Percentiles rank a stretch among this genome's conserved stretches.
These are phyloP conservation scores for Coregonus suidteri DNA, from an alignment of 2,797 vertebrate species.

Conservation along the genomic window DNA sequence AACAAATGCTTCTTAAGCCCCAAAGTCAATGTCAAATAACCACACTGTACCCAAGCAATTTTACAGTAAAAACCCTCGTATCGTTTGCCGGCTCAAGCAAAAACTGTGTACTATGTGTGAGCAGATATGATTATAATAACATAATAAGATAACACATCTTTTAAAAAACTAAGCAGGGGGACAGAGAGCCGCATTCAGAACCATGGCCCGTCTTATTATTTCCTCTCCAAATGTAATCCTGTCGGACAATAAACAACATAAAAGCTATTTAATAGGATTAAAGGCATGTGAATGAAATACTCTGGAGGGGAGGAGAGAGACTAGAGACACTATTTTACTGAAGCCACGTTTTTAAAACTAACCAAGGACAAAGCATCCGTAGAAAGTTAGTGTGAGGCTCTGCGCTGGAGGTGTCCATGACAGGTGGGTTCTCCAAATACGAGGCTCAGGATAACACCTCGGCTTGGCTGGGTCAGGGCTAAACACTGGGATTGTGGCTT, in stretches of 20 bases:
- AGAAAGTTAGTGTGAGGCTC: slow-evolving; percentile 34
- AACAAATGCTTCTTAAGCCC: slow-evolving; percentile 61
- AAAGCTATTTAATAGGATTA: slow-evolving; percentile 68
- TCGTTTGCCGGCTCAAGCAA: slow-evolving; percentile 53
- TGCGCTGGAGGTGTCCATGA: slow-evolving; percentile 17
- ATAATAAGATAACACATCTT: slow-evolving; percentile 68
- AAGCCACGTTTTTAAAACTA: too few species aligned
- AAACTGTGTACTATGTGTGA: slow-evolving; percentile 58
- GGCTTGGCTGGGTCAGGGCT: slow-evolving; percentile 24
- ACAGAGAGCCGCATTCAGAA: slow-evolving; percentile 67
- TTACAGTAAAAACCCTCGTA: slow-evolving; percentile 63
- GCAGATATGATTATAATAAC: slow-evolving; percentile 67
- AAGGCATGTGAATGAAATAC: slow-evolving; percentile 59
- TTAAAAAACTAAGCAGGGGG: slow-evolving; percentile 57
- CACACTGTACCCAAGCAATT: slow-evolving; percentile 52
- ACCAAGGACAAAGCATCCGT: slow-evolving; percentile 45
- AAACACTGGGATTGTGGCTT: slow-evolving; percentile 47
- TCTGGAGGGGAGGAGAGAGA: slow-evolving; percentile 28
- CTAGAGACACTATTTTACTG: slow-evolving; percentile 31
- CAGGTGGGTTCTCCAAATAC: slow-evolving; percentile 40
- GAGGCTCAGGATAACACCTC: slow-evolving; percentile 59
- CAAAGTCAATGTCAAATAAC: slow-evolving; percentile 62
- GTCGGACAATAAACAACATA: slow-evolving; percentile 71
- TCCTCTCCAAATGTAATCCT: slow-evolving; percentile 64
- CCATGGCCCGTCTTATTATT: slow-evolving; percentile 63